These are phyloP conservation scores for Asarcornis scutulata DNA, from an alignment of 2,113 vertebrate species.

Conservation along the genomic window DNA sequence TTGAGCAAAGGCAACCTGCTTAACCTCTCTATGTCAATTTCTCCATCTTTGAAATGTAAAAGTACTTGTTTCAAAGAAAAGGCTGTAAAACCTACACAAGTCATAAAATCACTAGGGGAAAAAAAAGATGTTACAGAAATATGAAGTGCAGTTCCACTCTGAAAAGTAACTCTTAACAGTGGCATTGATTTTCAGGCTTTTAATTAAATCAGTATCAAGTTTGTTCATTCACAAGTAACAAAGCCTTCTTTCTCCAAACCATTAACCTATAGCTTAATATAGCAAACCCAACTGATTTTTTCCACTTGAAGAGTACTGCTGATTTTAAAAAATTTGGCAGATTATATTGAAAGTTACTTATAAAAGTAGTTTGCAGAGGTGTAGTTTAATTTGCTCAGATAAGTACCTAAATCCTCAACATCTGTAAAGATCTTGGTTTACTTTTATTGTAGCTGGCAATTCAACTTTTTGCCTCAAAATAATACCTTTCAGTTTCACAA, in stretches of 20 bases:
- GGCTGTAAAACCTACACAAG: not conserved
- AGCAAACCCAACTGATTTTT: not conserved
- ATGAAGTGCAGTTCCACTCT: conserved; percentile 31
- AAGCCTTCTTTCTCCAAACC: conserved; percentile 31
- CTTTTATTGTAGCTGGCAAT: not conserved
- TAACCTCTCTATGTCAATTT: conserved; percentile 17
- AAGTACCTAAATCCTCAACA: not conserved
- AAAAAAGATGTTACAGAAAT: not conserved
- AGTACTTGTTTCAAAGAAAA: not conserved
- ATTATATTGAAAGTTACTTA: not conserved
- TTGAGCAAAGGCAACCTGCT: not conserved
- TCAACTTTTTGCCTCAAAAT: not conserved
- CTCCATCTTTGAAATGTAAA: not conserved
- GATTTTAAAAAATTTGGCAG: not conserved
- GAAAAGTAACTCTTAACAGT: conserved; percentile 17
- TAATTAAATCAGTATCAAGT: conserved; percentile 46
- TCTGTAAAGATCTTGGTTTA: not conserved
- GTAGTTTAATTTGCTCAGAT: not conserved
- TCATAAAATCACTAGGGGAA: not conserved
- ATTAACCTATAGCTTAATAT: not conserved
- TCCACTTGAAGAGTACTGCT: not conserved
- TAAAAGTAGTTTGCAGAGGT: not conserved
- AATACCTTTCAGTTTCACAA: not conserved
- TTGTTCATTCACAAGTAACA: conserved; percentile 38
- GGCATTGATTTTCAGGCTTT: conserved; percentile 15